Conservation (phyloP, 2,888 invertebrate genomes). For the Coecobrya sp. region DNA sequence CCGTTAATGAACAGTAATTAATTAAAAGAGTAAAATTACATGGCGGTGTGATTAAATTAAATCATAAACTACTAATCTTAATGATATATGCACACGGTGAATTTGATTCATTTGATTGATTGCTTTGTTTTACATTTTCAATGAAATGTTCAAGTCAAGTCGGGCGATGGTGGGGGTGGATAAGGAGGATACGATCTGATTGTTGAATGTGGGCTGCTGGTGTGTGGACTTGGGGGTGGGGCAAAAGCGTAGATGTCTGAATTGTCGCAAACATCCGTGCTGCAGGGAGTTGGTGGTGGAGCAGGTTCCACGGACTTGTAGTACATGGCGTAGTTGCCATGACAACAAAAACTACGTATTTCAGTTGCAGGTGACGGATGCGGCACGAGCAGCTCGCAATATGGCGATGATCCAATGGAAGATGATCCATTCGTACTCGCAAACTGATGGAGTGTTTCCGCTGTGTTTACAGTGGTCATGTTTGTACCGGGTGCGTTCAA, state of each 20-base stretch:
- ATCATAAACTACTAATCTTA: too few relatives aligned
- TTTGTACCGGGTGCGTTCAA: constrained; percentile 82
- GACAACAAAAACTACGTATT: constrained; percentile 83
- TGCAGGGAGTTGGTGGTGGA: constrained; percentile 98
- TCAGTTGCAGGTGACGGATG: constrained; percentile 85
- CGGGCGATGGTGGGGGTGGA: constrained; percentile 84
- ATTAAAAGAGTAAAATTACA: too few relatives aligned
- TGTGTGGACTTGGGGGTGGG: constrained; percentile 85
- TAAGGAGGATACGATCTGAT: constrained; percentile 82
- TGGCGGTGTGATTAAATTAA: too few relatives aligned
- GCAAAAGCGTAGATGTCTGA: constrained; percentile 90
- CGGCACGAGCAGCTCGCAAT: constrained; percentile 85
- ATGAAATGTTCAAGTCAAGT: constrained; percentile 67
- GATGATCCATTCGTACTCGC: constrained; percentile 82
- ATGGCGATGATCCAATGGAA: constrained; percentile 83
- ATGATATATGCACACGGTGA: not conserved
- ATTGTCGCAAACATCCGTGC: constrained; percentile 97
- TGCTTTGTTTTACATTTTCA: constrained; percentile 1
- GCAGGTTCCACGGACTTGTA: constrained; percentile 87
- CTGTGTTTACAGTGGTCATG: constrained; percentile 82
- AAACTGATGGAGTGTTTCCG: constrained; percentile 82
- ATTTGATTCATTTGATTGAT: not conserved
- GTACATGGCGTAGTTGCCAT: constrained; percentile 81
- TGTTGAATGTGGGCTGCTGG: constrained; percentile 85
- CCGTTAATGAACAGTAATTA: too few relatives aligned